Base-by-base conservation (phyloP, 2,888 invertebrate genomes). In the Subacronicta megacephala region DNA sequence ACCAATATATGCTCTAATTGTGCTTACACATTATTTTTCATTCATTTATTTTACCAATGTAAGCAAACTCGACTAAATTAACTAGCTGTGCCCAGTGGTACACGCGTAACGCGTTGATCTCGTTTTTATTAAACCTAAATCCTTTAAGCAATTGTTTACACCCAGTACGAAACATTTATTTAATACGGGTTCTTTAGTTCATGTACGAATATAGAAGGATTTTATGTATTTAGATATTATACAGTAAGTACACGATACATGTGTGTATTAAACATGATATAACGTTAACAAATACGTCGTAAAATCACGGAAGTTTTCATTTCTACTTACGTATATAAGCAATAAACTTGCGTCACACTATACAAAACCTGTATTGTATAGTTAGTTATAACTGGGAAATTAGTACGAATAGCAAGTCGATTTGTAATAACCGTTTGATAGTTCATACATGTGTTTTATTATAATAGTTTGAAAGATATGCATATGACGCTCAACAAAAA, bases 1-100 rank as follows among this genome's bases (percentile, higher is more conserved):
- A 82, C 82, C 90, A 92, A 93, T 83, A 78, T 78, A 62, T n/a
- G n/a, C n/a, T n/a, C 65, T 75, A 90, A 89, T 92, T 90, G 92
- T 93, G 93, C 91, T 90, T 88, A 90, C 88, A 80, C 88, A 86
- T 76, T 75, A 77, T 84, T 44, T 79, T 78, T 80, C 31, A 31
- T 31, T n/a, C 0, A 29, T 4, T 31, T 31, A 31, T 26, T 26
- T 26, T n/a, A 31, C n/a, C n/a, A n/a, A 31, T 26, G 26, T 26
- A 26, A 12, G 31, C 31, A 31, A 31, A 31, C 31, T 10, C n/a
- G n/a, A n/a, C 31, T 31, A 31, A 31, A 31, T 31, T 3, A 31
- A 31, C 1, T n/a, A 23, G 18, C 18, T 18, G 2, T 18, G 18
- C 18, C 18, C 18, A n/a, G n/a, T n/a, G n/a, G n/a, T n/a, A n/a